These are phyloP conservation scores for Rhinoptilus africanus DNA, from an alignment of 2,113 vertebrate species.

Conservation along the genomic window DNA sequence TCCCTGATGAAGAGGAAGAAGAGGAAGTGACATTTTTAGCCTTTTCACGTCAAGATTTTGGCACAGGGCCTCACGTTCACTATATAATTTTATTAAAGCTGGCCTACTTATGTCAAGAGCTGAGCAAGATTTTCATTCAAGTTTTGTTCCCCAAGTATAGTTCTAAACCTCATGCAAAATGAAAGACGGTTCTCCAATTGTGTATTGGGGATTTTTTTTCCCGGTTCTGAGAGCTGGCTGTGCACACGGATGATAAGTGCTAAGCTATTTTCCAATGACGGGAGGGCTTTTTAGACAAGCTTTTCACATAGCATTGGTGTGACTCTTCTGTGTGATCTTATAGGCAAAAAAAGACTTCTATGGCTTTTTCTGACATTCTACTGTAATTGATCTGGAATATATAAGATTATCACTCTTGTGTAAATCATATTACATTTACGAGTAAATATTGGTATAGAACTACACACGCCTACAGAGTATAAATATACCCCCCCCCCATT, in stretches of 20 bases:
- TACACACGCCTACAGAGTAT: fast-evolving
- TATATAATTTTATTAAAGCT: conserved; percentile 1
- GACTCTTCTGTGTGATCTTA: background rate
- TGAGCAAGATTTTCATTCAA: background rate
- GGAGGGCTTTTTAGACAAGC: background rate
- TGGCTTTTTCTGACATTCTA: background rate
- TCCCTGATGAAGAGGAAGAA: background rate
- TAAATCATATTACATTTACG: background rate
- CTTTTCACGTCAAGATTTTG: conserved; percentile 6
- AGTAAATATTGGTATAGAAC: background rate
- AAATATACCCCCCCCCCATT: fast-evolving
- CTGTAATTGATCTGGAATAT: background rate
- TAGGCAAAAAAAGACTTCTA: background rate
- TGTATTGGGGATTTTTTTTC: background rate
- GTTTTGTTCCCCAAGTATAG: background rate
- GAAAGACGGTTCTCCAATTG: background rate
- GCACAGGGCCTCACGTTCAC: background rate
- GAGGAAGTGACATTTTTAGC: background rate
- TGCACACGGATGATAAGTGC: background rate
- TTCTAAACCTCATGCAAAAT: background rate
- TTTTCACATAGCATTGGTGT: background rate
- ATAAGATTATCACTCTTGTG: background rate
- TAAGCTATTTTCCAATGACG: background rate
- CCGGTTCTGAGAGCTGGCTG: background rate
- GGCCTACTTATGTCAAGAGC: background rate